Conservation (phyloP, 2,797 vertebrate genomes). For the Bovichtus diacanthus region DNA sequence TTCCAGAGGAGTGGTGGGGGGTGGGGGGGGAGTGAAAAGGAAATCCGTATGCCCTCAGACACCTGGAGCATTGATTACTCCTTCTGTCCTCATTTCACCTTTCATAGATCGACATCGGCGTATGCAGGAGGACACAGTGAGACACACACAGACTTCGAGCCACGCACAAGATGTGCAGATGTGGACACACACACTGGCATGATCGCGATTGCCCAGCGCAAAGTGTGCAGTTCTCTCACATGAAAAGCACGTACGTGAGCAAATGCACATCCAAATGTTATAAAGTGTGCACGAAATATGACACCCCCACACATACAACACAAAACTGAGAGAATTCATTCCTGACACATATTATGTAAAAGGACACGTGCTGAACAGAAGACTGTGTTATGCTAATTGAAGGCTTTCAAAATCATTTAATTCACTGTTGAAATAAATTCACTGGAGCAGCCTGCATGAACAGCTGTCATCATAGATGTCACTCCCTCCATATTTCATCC, state of each 20-base stretch:
- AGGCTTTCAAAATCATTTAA: constrained; percentile 73
- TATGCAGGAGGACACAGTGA: constrained; percentile 31
- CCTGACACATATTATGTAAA: constrained; percentile 54
- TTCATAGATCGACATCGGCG: constrained; percentile 37
- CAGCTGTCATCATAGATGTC: constrained; percentile 69
- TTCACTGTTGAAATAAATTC: constrained; percentile 73
- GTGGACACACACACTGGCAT: constrained; percentile 6
- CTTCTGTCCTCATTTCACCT: constrained; percentile 67
- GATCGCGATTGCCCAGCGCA: not conserved
- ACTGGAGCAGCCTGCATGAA: constrained; percentile 66
- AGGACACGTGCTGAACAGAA: constrained; percentile 58
- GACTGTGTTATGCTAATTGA: constrained; percentile 64
- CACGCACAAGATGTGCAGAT: constrained; percentile 15
- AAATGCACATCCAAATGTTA: not conserved
- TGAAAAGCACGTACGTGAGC: not conserved
- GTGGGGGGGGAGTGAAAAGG: constrained; percentile 39
- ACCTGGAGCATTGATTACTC: constrained; percentile 60
- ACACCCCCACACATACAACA: constrained; percentile 17
- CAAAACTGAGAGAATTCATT: constrained; percentile 43
- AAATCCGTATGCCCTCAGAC: constrained; percentile 58
- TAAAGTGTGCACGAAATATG: not conserved
- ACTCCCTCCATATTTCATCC: constrained; percentile 56
- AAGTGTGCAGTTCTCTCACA: not conserved
- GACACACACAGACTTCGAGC: constrained; percentile 29
- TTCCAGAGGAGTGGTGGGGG: too few relatives aligned